phyloP scores from a whole-genome alignment of 2,888 invertebrate species.

The Ellobium chinense region DNA sequence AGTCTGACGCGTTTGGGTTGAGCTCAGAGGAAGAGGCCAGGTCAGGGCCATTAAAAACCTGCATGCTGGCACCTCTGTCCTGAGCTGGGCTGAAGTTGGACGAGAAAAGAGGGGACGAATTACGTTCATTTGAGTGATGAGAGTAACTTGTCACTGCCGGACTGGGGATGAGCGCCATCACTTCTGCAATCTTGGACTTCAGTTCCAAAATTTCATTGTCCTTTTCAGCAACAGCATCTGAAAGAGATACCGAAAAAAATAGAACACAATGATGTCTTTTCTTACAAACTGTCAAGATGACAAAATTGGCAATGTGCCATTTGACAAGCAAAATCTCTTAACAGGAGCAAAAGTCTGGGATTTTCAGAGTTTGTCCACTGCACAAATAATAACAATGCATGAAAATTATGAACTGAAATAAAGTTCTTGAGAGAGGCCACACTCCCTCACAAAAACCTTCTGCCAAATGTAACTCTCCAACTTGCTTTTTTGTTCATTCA shows the following conservation, averaged over 20 bases:
- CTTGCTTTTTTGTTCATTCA: no score
- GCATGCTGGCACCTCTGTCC: slow-evolving; percentile 31
- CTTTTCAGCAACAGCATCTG: slow-evolving; percentile 90
- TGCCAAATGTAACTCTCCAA: no score
- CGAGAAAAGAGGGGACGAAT: slow-evolving; percentile 69
- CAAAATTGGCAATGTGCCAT: no score
- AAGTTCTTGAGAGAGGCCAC: no score
- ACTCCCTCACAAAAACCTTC: no score
- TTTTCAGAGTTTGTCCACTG: no score
- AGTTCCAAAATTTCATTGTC: slow-evolving; percentile 95
- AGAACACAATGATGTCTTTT: background rate
- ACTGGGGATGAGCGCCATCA: slow-evolving; percentile 92
- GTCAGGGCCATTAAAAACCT: slow-evolving; percentile 51
- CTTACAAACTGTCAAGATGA: no score
- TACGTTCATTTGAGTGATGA: slow-evolving; percentile 57
- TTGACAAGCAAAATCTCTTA: no score
- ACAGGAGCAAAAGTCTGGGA: no score
- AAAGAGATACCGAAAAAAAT: no score
- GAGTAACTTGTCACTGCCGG: slow-evolving; percentile 55
- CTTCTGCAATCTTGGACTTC: slow-evolving; percentile 93
- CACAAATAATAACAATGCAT: no score
- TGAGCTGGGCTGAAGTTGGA: slow-evolving; percentile 60
- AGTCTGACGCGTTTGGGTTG: slow-evolving; percentile 94
- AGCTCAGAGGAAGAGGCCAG: slow-evolving; percentile 81
- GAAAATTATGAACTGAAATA: no score